Conservation (phyloP, 2,888 invertebrate genomes). For the Tenodera sinensis region DNA sequence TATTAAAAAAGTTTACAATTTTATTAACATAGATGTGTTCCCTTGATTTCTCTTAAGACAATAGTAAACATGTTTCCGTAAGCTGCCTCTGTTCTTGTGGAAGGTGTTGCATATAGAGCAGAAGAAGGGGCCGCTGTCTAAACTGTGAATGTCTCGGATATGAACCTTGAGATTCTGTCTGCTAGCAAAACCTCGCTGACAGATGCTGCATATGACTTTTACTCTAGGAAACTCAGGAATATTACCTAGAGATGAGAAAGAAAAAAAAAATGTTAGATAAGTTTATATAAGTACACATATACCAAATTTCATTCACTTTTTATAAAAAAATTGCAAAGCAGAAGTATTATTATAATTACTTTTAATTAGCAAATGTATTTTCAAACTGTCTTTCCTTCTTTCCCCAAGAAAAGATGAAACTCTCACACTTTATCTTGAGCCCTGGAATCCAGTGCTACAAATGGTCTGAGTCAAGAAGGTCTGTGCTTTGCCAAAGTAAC, state of each 20-base stretch:
- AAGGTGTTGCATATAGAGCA: constrained; percentile 1
- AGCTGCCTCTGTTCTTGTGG: background rate
- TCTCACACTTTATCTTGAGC: too few species aligned
- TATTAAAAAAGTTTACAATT: background rate
- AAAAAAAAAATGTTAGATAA: too few species aligned
- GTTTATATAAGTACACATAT: too few species aligned
- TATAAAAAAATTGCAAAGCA: too few species aligned
- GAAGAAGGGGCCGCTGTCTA: background rate
- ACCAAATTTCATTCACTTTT: too few species aligned
- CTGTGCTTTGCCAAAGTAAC: too few species aligned
- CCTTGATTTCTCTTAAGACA: constrained; percentile 41
- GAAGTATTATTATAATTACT: too few species aligned
- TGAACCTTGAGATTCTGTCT: constrained; percentile 19
- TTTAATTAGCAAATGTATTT: too few species aligned
- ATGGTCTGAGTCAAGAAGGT: too few species aligned
- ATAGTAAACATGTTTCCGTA: constrained; percentile 52
- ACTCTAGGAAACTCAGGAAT: background rate
- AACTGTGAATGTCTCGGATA: constrained; percentile 15
- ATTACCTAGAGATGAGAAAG: background rate
- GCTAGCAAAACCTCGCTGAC: background rate
- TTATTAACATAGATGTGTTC: background rate
- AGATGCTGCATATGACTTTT: background rate
- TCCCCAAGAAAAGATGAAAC: too few species aligned
- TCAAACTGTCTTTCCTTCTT: too few species aligned
- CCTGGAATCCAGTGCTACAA: too few species aligned